phyloP scores from a whole-genome alignment of 2,888 invertebrate species.

The Leucophenga montana region DNA sequence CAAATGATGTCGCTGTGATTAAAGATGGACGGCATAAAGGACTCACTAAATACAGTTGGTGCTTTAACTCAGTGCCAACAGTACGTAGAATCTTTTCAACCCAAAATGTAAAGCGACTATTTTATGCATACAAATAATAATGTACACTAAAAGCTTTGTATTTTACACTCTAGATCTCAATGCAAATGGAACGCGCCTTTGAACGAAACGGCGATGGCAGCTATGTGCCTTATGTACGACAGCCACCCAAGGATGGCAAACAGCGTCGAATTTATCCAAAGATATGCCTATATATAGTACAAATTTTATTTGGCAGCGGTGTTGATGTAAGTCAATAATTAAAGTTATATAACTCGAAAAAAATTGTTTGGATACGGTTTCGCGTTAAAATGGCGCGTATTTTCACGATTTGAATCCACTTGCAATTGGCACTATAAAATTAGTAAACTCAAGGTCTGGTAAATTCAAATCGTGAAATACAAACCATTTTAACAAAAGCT shows the following conservation, averaged over 20 bases:
- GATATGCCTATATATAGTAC: slow-evolving; percentile 57
- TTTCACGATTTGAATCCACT: too few species aligned
- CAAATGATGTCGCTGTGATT: slow-evolving; percentile 78
- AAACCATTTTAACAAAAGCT: too few species aligned
- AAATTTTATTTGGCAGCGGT: slow-evolving; percentile 57
- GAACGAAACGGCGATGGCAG: slow-evolving; percentile 52
- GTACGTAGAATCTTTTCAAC: slow-evolving; percentile 83
- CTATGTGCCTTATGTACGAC: slow-evolving; percentile 56
- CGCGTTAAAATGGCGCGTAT: too few species aligned
- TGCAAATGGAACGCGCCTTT: slow-evolving; percentile 59
- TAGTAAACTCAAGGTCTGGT: too few species aligned
- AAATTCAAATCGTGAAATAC: too few species aligned
- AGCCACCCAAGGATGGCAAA: slow-evolving; percentile 37
- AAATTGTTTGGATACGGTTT: too few species aligned
- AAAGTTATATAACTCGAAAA: neutral
- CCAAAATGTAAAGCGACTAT: slow-evolving; percentile 55
- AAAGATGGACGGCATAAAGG: slow-evolving; percentile 79
- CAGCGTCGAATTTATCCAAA: slow-evolving; percentile 60
- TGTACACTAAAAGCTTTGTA: neutral
- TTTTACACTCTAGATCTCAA: slow-evolving; percentile 37
- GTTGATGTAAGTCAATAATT: slow-evolving; percentile 41
- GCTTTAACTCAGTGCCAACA: slow-evolving; percentile 81
- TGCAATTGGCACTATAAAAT: too few species aligned
- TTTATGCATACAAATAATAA: neutral
- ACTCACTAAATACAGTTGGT: slow-evolving; percentile 82